These are phyloP conservation scores for Dasyurus viverrinus DNA, from an alignment of 2,113 vertebrate species.

Conservation along the genomic window DNA sequence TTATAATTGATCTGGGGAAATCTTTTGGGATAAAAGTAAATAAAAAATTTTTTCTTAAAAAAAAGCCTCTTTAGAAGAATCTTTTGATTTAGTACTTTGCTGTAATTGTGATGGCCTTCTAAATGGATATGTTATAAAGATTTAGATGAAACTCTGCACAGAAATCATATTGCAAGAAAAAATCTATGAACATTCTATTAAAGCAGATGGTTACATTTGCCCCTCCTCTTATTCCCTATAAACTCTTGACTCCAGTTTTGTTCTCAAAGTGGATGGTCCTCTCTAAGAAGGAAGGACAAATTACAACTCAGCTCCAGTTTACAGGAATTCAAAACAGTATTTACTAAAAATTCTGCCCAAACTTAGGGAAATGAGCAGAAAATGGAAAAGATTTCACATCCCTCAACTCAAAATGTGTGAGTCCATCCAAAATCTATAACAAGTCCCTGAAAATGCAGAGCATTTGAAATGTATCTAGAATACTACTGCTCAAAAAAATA, in stretches of 20 bases:
- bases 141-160: not conserved
- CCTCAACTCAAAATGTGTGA: conserved; percentile 16
- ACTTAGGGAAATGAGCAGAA: not conserved
- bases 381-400: not conserved
- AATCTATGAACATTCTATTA: not conserved
- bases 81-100: not conserved
- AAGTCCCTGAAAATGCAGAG: not conserved
- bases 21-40: not conserved
- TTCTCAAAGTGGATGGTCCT: too few species aligned
- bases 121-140: not conserved
- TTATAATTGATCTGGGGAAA: not conserved
- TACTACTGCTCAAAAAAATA: not conserved
- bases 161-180: not conserved
- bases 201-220: not conserved
- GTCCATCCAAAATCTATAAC: not conserved
- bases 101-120: not conserved
- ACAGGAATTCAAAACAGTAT: not conserved
- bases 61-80: not conserved
- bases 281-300: too few species aligned
- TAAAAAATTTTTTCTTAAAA: not conserved
- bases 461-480: not conserved
- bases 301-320: not conserved
- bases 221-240: not conserved
- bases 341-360: not conserved
- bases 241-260: too few species aligned